Base-by-base conservation (phyloP, 2,888 invertebrate genomes). In the Pyrocoelia pectoralis region DNA sequence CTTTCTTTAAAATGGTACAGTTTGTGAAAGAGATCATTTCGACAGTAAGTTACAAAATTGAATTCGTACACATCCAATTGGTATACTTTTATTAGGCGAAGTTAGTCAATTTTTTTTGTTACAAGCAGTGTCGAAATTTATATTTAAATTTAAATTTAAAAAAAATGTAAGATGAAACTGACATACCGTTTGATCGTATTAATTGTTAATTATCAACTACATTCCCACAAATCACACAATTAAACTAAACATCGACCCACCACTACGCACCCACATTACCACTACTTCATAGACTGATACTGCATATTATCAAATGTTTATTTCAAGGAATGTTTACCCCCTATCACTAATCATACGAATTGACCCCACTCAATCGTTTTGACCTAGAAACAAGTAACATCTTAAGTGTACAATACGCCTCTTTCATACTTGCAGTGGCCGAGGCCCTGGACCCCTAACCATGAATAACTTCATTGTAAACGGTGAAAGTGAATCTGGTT, bases 281-380 rank as follows among this genome's bases (percentile, higher is more conserved):
- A 24, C 24, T 24, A 3, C 6, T 24, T 24, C 24, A 5, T 6
- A 24, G 24, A 12, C 49, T 50, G 56, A 56, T 56, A 56, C 19
- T 1, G 38, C 49, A 13, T n/a, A n/a, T n/a, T 56, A 56, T 56
- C 56, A 56, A 19, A 38, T 40, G 24, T 49, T 56, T 56, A 56
- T 33, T 33, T 33, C 49, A 49, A 49, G 17, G 33, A 49, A 38
- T 18, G 18, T 46, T 48, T 38, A 19, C 48, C 14, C 38, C 49
- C 49, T 15, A 19, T 49, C 15, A 12, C 28, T 33, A 28, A 29
- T 14, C 43, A 10, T 12, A 18, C 13, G 24, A 14, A 54, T 1
- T 13, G 9, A 46, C 29, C 56, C 56, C 56, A 29, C 49, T 29
- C 56, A 29, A 13, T 18, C 4, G 12, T 9, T n/a, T 33, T n/a